Conservation (phyloP, 2,888 invertebrate species). For the Autographa pulchrina region DNA sequence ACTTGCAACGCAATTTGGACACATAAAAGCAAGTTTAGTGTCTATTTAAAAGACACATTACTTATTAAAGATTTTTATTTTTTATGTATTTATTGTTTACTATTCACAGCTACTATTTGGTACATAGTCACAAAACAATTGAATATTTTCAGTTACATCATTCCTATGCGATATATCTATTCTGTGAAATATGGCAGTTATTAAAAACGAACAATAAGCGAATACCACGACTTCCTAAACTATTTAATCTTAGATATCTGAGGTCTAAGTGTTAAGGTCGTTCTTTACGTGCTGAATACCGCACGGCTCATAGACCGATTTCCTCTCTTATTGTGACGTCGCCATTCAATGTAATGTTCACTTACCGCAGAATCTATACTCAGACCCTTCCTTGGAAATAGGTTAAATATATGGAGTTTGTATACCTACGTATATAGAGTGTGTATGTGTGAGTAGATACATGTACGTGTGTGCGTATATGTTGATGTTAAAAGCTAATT, state of each 20-base stretch:
- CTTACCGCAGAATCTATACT: slow-evolving; percentile 48
- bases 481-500: too few relatives aligned
- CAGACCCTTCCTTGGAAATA: slow-evolving; percentile 35
- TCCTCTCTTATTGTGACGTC: slow-evolving; percentile 53
- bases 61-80: too few relatives aligned
- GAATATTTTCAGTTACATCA: neutral
- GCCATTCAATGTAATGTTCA: slow-evolving; percentile 45
- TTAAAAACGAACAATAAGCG: neutral
- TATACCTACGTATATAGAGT: neutral
- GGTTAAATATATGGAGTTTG: slow-evolving; percentile 32
- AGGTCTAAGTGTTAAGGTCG: slow-evolving; percentile 29
- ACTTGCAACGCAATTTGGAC: too few relatives aligned
- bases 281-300: slow-evolving; percentile 41
- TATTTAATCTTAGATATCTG: slow-evolving; percentile 39
- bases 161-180: neutral
- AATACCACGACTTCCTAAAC: slow-evolving; percentile 17
- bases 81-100: too few relatives aligned
- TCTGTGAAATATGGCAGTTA: neutral
- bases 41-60: too few relatives aligned
- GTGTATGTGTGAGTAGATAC: neutral
- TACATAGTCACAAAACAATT: too few relatives aligned
- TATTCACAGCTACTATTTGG: too few relatives aligned
- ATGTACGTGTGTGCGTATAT: neutral
- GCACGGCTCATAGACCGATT: slow-evolving; percentile 58
- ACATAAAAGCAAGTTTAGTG: too few relatives aligned